phyloP scores from a whole-genome alignment of 2,888 invertebrate genomes.

The Parapristionchus giblindavisi region DNA sequence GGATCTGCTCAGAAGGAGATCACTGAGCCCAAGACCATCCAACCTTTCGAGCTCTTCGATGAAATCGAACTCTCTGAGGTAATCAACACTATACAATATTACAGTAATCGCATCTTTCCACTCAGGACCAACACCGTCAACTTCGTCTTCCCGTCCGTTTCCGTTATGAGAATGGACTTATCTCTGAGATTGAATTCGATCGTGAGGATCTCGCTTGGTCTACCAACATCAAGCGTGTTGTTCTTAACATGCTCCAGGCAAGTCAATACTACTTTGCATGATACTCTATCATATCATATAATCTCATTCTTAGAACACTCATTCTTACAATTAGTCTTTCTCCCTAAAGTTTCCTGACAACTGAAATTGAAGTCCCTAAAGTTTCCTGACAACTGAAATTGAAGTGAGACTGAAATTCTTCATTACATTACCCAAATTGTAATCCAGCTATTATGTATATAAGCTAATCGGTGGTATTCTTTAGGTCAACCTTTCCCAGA shows the following conservation, averaged over 20 bases:
- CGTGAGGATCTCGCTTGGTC: slow-evolving; percentile 58
- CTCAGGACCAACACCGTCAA: not conserved
- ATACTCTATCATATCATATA: too few relatives aligned
- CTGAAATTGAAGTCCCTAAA: not conserved
- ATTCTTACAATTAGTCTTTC: too few relatives aligned
- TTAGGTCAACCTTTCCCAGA: slow-evolving; percentile 8
- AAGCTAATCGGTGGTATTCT: not conserved
- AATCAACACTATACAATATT: not conserved
- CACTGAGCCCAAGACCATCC: slow-evolving; percentile 18
- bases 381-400: not conserved
- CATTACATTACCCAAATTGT: too few relatives aligned
- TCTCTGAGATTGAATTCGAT: slow-evolving; percentile 56
- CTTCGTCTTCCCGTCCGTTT: slow-evolving; percentile 38
- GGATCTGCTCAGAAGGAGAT: slow-evolving; percentile 8
- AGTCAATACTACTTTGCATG: too few relatives aligned
- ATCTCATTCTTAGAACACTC: not conserved
- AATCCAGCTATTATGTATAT: not conserved
- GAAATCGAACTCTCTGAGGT: slow-evolving; percentile 16
- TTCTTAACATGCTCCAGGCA: slow-evolving; percentile 62
- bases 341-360: not conserved
- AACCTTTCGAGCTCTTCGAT: slow-evolving; percentile 22
- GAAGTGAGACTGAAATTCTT: not conserved
- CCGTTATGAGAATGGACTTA: slow-evolving; percentile 43
- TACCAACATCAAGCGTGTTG: slow-evolving; percentile 63
- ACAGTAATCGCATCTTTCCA: not conserved